Conservation (phyloP, 2,888 invertebrate genomes). For the Adineta ricciae region DNA sequence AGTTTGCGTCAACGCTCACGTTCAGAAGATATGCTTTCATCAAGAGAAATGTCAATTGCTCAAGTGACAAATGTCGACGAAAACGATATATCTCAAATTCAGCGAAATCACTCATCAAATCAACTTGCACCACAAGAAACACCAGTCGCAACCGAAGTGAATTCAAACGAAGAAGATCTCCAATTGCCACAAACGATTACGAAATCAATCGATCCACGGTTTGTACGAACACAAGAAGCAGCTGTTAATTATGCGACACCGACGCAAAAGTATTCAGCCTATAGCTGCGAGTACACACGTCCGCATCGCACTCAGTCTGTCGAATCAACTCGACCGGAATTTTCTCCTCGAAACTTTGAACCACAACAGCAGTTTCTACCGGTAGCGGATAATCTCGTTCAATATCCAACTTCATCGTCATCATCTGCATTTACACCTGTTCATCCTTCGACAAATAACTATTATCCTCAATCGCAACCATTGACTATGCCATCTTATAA, state of each 20-base stretch:
- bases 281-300: neutral
- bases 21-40: conserved; percentile 20
- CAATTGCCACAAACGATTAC: neutral
- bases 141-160: neutral
- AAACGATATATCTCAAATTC: neutral
- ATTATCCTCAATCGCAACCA: neutral
- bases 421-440: conserved; percentile 2
- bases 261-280: conserved; percentile 3
- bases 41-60: neutral
- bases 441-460: neutral
- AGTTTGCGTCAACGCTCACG: neutral
- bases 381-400: neutral
- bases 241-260: neutral
- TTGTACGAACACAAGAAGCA: neutral
- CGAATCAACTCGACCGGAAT: neutral
- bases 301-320: neutral
- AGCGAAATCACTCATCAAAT: neutral
- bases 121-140: neutral
- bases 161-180: neutral
- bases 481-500: neutral
- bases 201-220: neutral
- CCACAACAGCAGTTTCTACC: neutral
- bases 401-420: neutral
- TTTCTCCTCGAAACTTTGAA: neutral
- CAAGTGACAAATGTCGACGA: neutral